A percentile compares a stretch with the other conserved stretches of the same genome.
These are phyloP conservation scores for Periphyllus acericola DNA, from an alignment of 2,888 invertebrate genomes.

Conservation along the genomic window DNA sequence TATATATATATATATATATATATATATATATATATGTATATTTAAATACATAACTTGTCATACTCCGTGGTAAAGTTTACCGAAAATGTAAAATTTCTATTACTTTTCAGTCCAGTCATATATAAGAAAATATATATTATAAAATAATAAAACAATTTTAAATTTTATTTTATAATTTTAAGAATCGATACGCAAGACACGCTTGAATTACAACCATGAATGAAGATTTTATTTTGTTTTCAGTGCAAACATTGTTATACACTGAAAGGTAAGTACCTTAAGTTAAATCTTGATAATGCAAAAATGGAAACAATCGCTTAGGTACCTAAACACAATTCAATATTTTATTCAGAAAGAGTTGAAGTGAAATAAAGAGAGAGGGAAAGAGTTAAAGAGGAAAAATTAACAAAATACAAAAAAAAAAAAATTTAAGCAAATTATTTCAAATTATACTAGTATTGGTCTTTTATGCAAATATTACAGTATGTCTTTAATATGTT, in stretches of 20 bases:
- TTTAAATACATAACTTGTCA: neutral
- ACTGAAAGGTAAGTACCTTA: neutral
- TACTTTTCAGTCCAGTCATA: neutral
- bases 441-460: too few relatives aligned
- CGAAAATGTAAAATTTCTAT: neutral
- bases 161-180: neutral
- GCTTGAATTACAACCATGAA: too few relatives aligned
- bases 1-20: neutral
- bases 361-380: too few relatives aligned
- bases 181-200: too few relatives aligned
- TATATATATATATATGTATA: neutral
- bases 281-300: neutral
- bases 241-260: too few relatives aligned
- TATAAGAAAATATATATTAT: neutral
- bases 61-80: neutral
- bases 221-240: too few relatives aligned
- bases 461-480: too few relatives aligned
- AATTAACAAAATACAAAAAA: too few relatives aligned
- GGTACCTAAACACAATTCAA: neutral
- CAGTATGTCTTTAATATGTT: too few relatives aligned
- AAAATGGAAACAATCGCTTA: neutral
- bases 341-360: neutral
- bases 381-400: too few relatives aligned
- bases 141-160: neutral
- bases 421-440: too few relatives aligned